Evolutionary conservation across 2,888 invertebrate species (phyloP).

Genomic region (Diarsia mendica): DNA sequence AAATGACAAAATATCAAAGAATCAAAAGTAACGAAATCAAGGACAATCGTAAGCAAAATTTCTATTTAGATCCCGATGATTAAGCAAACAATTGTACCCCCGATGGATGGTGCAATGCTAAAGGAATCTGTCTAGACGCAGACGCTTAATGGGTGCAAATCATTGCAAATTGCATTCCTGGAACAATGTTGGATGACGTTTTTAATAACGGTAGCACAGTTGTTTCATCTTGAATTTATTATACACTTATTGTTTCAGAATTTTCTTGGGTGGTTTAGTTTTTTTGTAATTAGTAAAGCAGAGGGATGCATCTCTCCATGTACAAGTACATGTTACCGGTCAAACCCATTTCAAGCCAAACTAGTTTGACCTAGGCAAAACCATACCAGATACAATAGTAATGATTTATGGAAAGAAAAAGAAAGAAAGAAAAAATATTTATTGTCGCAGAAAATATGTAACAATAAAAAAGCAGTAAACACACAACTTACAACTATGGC

Average conservation of each 20-base stretch:
- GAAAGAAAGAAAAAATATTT: too few species aligned
- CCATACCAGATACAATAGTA: neutral
- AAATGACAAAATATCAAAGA: neutral
- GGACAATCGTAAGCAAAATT: conserved; percentile 9
- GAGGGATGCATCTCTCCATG: neutral
- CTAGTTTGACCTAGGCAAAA: too few species aligned
- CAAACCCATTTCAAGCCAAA: too few species aligned
- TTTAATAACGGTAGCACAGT: conserved; percentile 73
- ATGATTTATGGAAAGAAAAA: neutral
- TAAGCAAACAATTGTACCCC: conserved; percentile 70
- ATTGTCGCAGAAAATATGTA: too few species aligned
- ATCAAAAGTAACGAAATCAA: neutral
- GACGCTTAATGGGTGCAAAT: conserved; percentile 85
- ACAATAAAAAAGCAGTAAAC: too few species aligned
- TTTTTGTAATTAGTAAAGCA: neutral
- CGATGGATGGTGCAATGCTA: conserved; percentile 81
- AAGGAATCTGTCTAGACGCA: conserved; percentile 84
- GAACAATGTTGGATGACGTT: conserved; percentile 76
- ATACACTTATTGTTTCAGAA: conserved; percentile 14
- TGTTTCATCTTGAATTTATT: conserved; percentile 45
- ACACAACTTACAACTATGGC: too few species aligned
- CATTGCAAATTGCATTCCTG: conserved; percentile 85
- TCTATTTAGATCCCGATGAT: conserved; percentile 40
- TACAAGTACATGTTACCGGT: too few species aligned
- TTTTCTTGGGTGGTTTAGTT: conserved; percentile 33